Evolutionary conservation across 2,888 invertebrate genomes (phyloP).

Genomic region (Hydriomena furcata): DNA sequence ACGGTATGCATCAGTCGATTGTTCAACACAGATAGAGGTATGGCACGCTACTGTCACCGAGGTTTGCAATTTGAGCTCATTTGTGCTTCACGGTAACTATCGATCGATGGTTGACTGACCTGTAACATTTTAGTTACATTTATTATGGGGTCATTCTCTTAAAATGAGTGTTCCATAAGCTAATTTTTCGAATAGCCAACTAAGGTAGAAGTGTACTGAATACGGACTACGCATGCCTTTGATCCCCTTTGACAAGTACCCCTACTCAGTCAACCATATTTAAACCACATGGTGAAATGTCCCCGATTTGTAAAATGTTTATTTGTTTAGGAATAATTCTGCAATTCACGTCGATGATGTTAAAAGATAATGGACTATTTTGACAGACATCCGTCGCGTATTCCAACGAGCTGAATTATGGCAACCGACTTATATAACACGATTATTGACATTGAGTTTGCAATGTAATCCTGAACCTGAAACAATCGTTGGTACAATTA

Average conservation of each 20-base stretch:
- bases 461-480: not conserved
- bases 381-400: too few species aligned
- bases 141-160: not conserved
- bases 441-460: not conserved
- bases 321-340: too few species aligned
- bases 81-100: conserved; percentile 8
- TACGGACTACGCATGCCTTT: not conserved
- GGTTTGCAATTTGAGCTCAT: conserved; percentile 15
- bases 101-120: conserved; percentile 5
- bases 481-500: conserved; percentile 7
- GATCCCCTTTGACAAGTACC: not conserved
- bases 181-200: not conserved
- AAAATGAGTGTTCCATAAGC: not conserved
- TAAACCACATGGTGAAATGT: not conserved
- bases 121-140: conserved; percentile 6
- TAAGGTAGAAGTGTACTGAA: not conserved
- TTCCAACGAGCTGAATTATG: too few species aligned
- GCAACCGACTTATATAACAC: too few species aligned
- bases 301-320: not conserved
- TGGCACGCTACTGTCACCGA: not conserved
- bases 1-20: conserved; percentile 12
- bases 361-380: too few species aligned
- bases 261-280: not conserved
- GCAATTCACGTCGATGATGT: too few species aligned
- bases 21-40: conserved; percentile 4